These are phyloP conservation scores for Dermatophagoides farinae DNA, from an alignment of 1,140 invertebrate genomes.

Conservation along the genomic window DNA sequence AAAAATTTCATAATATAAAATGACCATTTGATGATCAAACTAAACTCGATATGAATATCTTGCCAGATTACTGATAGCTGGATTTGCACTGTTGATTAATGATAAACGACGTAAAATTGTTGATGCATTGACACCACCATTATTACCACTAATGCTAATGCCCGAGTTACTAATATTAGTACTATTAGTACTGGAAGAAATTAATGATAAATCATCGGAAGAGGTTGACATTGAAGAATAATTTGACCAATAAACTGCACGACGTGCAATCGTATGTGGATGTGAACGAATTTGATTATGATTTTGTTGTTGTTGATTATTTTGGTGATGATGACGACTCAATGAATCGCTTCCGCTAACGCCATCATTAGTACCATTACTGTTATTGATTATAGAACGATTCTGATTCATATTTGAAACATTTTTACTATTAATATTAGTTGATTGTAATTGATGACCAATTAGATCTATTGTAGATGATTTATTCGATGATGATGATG, in stretches of 20 bases:
- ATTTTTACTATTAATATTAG: too few species aligned
- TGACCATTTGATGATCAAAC: too few species aligned
- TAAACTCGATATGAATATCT: too few species aligned
- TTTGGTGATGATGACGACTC: background rate
- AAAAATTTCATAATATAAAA: too few species aligned
- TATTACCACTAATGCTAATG: background rate
- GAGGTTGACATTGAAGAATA: constrained; percentile 6
- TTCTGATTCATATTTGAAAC: too few species aligned
- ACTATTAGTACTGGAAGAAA: background rate
- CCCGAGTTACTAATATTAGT: background rate
- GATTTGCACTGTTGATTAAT: background rate
- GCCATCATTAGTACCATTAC: background rate
- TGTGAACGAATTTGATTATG: background rate
- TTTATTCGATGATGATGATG: too few species aligned
- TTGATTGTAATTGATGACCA: too few species aligned
- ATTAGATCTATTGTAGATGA: too few species aligned
- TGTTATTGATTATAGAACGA: background rate
- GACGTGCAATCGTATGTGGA: background rate
- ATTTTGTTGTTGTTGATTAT: background rate
- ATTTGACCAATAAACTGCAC: constrained; percentile 2
- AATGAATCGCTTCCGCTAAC: background rate
- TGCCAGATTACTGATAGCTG: background rate
- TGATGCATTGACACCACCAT: background rate
- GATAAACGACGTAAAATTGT: background rate
- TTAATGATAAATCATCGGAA: constrained; percentile 1